Percentiles rank a stretch among this genome's conserved stretches.
Evolutionary conservation across 1,140 invertebrate species (phyloP).

Genomic region (Panulirus ornatus): DNA sequence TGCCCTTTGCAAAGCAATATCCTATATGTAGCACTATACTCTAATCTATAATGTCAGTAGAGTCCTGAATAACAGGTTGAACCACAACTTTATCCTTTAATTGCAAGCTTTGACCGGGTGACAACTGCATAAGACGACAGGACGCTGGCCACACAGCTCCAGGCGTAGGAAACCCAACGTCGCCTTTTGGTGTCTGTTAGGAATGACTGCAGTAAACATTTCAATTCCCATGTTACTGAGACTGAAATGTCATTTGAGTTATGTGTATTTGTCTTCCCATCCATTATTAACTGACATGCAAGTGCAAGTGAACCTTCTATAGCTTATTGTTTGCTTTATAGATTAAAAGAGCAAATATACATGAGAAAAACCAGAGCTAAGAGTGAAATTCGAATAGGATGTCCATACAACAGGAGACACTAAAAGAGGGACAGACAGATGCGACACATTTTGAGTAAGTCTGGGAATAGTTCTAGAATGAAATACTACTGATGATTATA

Average conservation of each 20-base stretch:
- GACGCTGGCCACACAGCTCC: slow-evolving; percentile 56
- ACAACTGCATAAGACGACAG: slow-evolving; percentile 45
- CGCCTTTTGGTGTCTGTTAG: slow-evolving; percentile 51
- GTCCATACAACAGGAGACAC: too few relatives aligned
- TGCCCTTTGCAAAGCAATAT: too few relatives aligned
- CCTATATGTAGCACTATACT: too few relatives aligned
- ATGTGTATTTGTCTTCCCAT: background rate
- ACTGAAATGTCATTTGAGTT: background rate
- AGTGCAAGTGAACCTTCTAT: background rate
- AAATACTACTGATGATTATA: too few relatives aligned
- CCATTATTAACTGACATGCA: too few relatives aligned
- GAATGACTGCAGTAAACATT: slow-evolving; percentile 18
- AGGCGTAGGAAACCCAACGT: slow-evolving; percentile 47
- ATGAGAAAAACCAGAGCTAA: too few relatives aligned
- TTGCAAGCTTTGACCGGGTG: slow-evolving; percentile 39
- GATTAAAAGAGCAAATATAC: too few relatives aligned
- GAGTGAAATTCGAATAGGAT: too few relatives aligned
- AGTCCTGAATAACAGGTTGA: background rate
- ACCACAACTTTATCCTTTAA: slow-evolving; percentile 19
- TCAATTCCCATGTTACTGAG: background rate
- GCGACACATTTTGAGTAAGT: too few relatives aligned
- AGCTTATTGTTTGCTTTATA: too few relatives aligned
- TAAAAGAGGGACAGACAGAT: too few relatives aligned
- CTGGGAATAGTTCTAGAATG: too few relatives aligned
- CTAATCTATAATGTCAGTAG: background rate